Evolutionary conservation across 1,140 invertebrate genomes (phyloP).

Genomic region (Drosophila fuyamai): DNA sequence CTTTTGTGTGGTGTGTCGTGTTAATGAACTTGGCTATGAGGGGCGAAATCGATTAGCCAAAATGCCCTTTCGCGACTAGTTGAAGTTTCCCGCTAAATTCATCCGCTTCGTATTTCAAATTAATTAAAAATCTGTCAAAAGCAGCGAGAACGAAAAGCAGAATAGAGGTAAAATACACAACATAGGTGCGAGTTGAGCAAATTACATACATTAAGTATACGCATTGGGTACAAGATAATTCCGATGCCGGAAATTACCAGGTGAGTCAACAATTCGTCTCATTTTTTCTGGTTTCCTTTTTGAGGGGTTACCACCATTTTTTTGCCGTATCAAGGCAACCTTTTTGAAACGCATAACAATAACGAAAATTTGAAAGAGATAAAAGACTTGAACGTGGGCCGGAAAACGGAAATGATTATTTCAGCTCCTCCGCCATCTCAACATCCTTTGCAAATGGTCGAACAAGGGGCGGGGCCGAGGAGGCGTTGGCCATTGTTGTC

Average conservation of each 20-base stretch:
- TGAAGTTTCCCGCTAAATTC: slow-evolving; percentile 31
- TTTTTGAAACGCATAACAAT: slow-evolving; percentile 81
- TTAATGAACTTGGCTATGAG: slow-evolving; percentile 57
- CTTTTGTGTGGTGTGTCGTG: slow-evolving; percentile 38
- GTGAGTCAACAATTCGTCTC: slow-evolving; percentile 71
- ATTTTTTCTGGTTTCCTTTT: slow-evolving; percentile 33
- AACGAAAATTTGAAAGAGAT: slow-evolving; percentile 82
- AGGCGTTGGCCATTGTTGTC: slow-evolving; percentile 61
- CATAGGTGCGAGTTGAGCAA: slow-evolving; percentile 26
- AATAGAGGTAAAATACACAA: background rate
- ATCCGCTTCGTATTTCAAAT: slow-evolving; percentile 46
- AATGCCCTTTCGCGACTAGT: slow-evolving; percentile 45
- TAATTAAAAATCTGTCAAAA: slow-evolving; percentile 77
- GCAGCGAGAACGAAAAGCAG: slow-evolving; percentile 25
- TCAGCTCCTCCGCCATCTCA: slow-evolving; percentile 42
- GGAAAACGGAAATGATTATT: slow-evolving; percentile 82
- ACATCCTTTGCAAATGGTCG: slow-evolving; percentile 26
- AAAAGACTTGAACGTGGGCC: slow-evolving; percentile 77
- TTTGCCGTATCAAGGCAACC: slow-evolving; percentile 65
- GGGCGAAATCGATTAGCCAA: slow-evolving; percentile 55
- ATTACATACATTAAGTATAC: slow-evolving; percentile 68
- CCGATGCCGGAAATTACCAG: slow-evolving; percentile 74
- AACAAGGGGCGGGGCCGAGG: slow-evolving; percentile 11
- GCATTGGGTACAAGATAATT: slow-evolving; percentile 56
- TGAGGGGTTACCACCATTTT: slow-evolving; percentile 16